Conservation (phyloP, 2,113 vertebrate species). For the Microcebus tavaratra region DNA sequence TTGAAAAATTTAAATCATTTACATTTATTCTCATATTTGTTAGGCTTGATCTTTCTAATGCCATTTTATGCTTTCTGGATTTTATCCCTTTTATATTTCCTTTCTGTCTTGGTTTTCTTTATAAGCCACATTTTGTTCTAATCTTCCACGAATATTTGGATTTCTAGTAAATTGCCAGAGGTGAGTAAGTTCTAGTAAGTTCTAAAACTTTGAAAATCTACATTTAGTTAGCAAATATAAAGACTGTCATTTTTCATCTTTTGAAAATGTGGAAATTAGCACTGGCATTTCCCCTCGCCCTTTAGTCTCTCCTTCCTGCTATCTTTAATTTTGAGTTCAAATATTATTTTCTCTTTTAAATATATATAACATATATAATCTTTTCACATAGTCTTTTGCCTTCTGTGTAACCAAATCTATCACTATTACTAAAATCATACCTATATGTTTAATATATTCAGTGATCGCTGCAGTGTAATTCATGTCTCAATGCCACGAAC, state of each 20-base stretch:
- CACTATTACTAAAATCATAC: neutral
- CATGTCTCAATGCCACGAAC: neutral
- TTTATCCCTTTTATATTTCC: neutral
- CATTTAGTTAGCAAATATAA: slow-evolving; percentile 12
- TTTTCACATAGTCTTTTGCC: slow-evolving; percentile 1
- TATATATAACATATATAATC: neutral
- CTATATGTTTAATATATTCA: neutral
- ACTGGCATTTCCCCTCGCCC: neutral
- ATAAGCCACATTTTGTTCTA: neutral
- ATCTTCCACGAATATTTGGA: slow-evolving; percentile 4
- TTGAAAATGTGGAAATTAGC: slow-evolving; percentile 1
- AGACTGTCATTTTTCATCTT: neutral
- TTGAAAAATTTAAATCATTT: neutral
- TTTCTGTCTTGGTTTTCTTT: neutral
- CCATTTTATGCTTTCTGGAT: neutral
- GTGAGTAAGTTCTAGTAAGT: no score
- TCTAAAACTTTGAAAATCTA: neutral
- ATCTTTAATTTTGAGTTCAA: neutral
- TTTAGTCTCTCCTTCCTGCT: neutral
- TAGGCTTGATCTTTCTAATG: neutral
- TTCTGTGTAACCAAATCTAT: neutral
- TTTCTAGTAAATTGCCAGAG: neutral
- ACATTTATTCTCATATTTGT: neutral
- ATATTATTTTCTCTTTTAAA: slow-evolving; percentile 11
- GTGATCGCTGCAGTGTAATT: neutral